Conservation (phyloP, 2,113 vertebrate species). For the Peromyscus leucopus region DNA sequence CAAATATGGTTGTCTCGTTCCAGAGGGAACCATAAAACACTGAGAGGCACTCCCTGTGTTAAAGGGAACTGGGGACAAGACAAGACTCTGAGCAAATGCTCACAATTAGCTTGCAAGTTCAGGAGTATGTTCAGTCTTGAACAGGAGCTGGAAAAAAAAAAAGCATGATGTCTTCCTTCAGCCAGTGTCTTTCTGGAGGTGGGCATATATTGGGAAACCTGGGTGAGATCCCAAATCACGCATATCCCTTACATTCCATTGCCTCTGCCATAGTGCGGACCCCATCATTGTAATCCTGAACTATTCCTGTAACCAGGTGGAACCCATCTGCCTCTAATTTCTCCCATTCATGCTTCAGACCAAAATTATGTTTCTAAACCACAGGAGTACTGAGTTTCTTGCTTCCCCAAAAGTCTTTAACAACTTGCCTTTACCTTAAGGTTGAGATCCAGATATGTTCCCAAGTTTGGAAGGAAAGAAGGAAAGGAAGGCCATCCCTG, state of each 20-base stretch:
- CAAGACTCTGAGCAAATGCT: not conserved
- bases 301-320: not conserved
- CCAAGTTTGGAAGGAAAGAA: not conserved
- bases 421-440: not conserved
- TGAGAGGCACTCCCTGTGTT: not conserved
- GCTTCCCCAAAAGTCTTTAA: constrained; percentile 19
- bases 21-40: not conserved
- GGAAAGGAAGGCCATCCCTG: not conserved
- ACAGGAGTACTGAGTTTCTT: not conserved
- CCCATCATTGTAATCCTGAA: not conserved
- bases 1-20: not conserved
- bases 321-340: not conserved
- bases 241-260: not conserved
- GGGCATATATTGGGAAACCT: not conserved
- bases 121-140: not conserved
- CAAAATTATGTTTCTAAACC: not conserved
- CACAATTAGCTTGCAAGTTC: not conserved
- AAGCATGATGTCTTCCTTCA: not conserved
- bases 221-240: not conserved
- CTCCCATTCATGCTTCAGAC: not conserved
- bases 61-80: not conserved
- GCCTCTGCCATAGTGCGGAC: not conserved
- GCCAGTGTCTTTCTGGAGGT: constrained; percentile 11
- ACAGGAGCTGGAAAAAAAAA: not conserved
- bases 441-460: not conserved